Evolutionary conservation across 2,113 vertebrate species (phyloP).

Genomic region (Uria lomvia): DNA sequence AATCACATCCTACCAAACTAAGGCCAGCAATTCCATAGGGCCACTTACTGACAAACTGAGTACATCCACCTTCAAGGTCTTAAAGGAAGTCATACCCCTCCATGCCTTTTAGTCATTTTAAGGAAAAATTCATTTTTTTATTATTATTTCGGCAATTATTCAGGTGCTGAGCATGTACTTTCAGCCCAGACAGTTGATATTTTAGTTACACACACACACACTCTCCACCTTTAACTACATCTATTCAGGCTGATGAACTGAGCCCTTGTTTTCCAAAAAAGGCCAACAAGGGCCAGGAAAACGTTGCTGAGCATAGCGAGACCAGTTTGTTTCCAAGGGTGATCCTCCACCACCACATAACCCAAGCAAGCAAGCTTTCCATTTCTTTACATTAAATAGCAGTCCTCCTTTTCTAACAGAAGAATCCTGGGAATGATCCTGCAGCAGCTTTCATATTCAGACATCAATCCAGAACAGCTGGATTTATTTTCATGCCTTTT

Average conservation of each 20-base stretch:
- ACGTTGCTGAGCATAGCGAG: background rate
- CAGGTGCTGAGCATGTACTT: conserved; percentile 37
- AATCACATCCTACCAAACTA: conserved; percentile 18
- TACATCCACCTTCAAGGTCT: background rate
- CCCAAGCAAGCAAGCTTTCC: conserved; percentile 28
- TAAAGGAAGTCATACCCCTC: background rate
- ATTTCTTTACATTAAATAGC: background rate
- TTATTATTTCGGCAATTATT: background rate
- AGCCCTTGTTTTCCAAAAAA: conserved; percentile 6
- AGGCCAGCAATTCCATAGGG: background rate
- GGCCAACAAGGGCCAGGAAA: background rate
- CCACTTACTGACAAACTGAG: background rate
- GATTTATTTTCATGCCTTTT: background rate
- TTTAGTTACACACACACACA: background rate
- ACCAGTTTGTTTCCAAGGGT: background rate
- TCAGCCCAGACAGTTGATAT: background rate
- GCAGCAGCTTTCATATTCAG: conserved; percentile 8
- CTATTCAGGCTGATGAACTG: conserved; percentile 8
- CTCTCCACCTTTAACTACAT: conserved; percentile 15
- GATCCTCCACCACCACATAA: conserved; percentile 29
- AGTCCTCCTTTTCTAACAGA: background rate
- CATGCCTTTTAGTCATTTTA: background rate
- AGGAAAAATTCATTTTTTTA: background rate
- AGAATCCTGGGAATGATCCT: conserved; percentile 30
- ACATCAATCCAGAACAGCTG: background rate